Base-by-base conservation (phyloP, 2,797 vertebrate genomes). In the Naso thynnoides region DNA sequence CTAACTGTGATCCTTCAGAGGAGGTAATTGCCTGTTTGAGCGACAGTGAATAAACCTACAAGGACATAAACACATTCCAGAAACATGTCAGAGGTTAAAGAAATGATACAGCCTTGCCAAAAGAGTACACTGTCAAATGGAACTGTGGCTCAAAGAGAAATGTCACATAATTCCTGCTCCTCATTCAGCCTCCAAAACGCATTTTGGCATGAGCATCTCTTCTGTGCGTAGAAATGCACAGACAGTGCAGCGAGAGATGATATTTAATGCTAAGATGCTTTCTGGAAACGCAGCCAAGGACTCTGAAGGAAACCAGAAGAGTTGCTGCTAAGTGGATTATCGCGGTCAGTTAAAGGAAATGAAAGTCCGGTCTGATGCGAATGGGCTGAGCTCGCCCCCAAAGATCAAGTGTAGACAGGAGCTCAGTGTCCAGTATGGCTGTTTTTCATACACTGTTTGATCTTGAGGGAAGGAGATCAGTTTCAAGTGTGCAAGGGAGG, bases 261-360 rank as follows among this genome's bases (percentile, higher is more conserved):
- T 65, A 42, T 77, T 76, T 78, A 73, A 82, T 63, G 52, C 64
- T 62, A 61, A 80, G 75, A 83, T 70, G 81, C 78, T 83, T 70
- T 81, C 57, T 63, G 68, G 66, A 84, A 82, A 72, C 54, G 0
- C 33, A 86, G 64, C 78, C 77, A 73, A 73, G 66, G 70, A 79
- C 52, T 73, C 38, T 53, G 41, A 63, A 42, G 64, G 62, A 70
- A 79, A 61, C 26, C 83, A 69, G 55, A 79, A 78, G 73, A 80
- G 54, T 62, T 49, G 53, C 62, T 41, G 56, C 78, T 86, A 78
- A 84, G 77, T 85, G 82, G 83, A 86, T 86, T 86, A 82, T 76
- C 58, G 29, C 13, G 23, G 44, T 63, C 77, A 72, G 74, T 72
- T 69, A 73, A 58, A 86, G 79, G 62, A 85, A 87, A 86, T 83